These are phyloP conservation scores for Pygathrix nemaeus DNA, from an alignment of 2,113 vertebrate genomes.

Conservation along the genomic window DNA sequence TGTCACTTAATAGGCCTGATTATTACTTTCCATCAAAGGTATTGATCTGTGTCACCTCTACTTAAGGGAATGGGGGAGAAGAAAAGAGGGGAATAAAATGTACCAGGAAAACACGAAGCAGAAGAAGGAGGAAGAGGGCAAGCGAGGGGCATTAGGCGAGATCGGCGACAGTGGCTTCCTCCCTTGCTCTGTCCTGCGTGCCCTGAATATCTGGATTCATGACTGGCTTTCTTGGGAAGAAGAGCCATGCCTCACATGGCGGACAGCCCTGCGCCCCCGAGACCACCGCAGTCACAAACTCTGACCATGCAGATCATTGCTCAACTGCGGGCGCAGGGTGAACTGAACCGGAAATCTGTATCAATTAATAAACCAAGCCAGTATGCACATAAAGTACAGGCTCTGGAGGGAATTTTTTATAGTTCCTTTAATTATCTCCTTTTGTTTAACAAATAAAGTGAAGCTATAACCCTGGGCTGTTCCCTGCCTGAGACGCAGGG, in stretches of 20 bases:
- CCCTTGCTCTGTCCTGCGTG: slow-evolving; percentile 44
- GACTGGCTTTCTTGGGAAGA: slow-evolving; percentile 66
- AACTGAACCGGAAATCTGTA: slow-evolving; percentile 79
- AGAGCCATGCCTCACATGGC: slow-evolving; percentile 58
- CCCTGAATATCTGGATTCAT: slow-evolving; percentile 17
- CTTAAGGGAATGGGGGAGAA: slow-evolving; percentile 89
- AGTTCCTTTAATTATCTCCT: slow-evolving; percentile 65
- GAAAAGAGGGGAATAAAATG: slow-evolving; percentile 73
- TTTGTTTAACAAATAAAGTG: slow-evolving; percentile 70
- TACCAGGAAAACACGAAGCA: slow-evolving; percentile 73
- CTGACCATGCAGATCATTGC: slow-evolving; percentile 74
- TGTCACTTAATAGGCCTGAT: slow-evolving; percentile 99
- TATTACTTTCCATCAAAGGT: slow-evolving; percentile 99
- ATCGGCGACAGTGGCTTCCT: slow-evolving; percentile 52
- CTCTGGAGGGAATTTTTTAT: slow-evolving; percentile 54
- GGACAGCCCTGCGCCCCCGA: slow-evolving; percentile 53
- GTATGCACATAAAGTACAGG: slow-evolving; percentile 71
- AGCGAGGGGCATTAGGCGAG: slow-evolving; percentile 37
- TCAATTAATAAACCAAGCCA: slow-evolving; percentile 66
- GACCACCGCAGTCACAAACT: slow-evolving; percentile 74
- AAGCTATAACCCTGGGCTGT: slow-evolving; percentile 29
- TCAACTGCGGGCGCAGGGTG: slow-evolving; percentile 54
- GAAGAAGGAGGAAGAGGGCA: slow-evolving; percentile 32
- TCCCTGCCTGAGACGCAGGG: slow-evolving; percentile 17
- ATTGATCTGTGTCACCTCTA: slow-evolving; percentile 97